These are phyloP conservation scores for Telmatochromis sp. DNA, from an alignment of 2,113 vertebrate genomes.

Conservation along the genomic window DNA sequence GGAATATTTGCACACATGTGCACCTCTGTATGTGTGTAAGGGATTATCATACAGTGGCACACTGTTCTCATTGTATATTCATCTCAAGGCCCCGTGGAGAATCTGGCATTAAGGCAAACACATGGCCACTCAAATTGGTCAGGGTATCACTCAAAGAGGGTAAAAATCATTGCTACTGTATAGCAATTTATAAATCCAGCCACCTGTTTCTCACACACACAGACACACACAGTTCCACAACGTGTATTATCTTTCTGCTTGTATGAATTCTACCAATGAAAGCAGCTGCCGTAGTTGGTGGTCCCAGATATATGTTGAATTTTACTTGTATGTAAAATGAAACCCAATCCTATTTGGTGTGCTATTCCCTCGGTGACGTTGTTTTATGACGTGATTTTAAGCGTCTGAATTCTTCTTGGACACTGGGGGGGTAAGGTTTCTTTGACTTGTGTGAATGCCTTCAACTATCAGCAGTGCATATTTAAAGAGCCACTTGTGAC, in stretches of 20 bases:
- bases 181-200: slow-evolving; percentile 33
- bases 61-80: slow-evolving; percentile 24
- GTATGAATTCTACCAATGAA: background rate
- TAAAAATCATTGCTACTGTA: slow-evolving; percentile 48
- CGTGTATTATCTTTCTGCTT: slow-evolving; percentile 1
- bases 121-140: slow-evolving; percentile 42
- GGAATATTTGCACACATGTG: background rate
- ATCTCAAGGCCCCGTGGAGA: slow-evolving; percentile 27
- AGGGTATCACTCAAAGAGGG: background rate
- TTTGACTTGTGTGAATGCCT: background rate
- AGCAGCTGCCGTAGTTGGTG: slow-evolving; percentile 55
- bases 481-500: slow-evolving; percentile 2
- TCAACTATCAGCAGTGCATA: background rate
- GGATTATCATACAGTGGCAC: slow-evolving; percentile 5
- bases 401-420: slow-evolving; percentile 31
- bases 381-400: slow-evolving; percentile 32
- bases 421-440: slow-evolving; percentile 10
- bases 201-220: slow-evolving; percentile 41
- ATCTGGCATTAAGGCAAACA: slow-evolving; percentile 32
- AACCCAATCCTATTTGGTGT: slow-evolving; percentile 23
- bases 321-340: slow-evolving; percentile 43
- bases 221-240: background rate
- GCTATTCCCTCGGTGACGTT: background rate
- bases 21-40: background rate
- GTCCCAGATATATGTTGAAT: slow-evolving; percentile 28